Percentiles rank a stretch among this genome's conserved stretches.
phyloP scores from a whole-genome alignment of 1,140 invertebrate genomes.

The Plodia interpunctella region DNA sequence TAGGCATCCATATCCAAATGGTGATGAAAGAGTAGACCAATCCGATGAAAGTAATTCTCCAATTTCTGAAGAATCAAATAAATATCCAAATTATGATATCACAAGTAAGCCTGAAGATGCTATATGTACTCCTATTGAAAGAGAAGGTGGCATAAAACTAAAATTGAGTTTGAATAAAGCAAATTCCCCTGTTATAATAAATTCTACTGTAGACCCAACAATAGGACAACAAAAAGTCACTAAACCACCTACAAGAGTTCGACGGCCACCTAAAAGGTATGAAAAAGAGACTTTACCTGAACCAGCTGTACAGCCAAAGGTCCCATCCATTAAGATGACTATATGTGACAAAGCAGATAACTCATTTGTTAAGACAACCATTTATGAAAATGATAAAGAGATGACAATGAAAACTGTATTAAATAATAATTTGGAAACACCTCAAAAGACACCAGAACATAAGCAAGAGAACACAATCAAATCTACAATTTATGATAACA shows the following conservation, averaged over 20 bases:
- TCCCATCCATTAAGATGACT: constrained; percentile 67
- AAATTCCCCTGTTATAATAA: constrained; percentile 69
- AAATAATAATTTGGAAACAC: constrained; percentile 58
- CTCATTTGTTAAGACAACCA: constrained; percentile 70
- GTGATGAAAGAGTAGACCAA: constrained; percentile 51
- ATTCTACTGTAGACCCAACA: constrained; percentile 68
- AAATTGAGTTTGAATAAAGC: constrained; percentile 69
- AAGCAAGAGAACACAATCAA: constrained; percentile 57
- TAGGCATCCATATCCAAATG: constrained; percentile 41
- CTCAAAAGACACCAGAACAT: constrained; percentile 30
- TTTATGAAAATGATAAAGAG: constrained; percentile 63
- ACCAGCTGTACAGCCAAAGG: constrained; percentile 31
- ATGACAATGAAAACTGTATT: constrained; percentile 52
- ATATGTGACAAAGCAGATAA: constrained; percentile 72
- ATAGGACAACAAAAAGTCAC: constrained; percentile 53
- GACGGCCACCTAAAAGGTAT: constrained; percentile 72
- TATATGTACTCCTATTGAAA: constrained; percentile 33
- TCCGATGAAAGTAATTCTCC: constrained; percentile 52
- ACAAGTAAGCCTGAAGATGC: constrained; percentile 32
- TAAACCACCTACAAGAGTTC: constrained; percentile 62
- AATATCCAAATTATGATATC: constrained; percentile 2
- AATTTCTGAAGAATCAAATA: constrained; percentile 33
- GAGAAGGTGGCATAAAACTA: constrained; percentile 63
- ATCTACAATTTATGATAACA: constrained; percentile 71
- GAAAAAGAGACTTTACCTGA: constrained; percentile 48